These are phyloP conservation scores for Chionoecetes opilio DNA, from an alignment of 1,140 invertebrate genomes.

Conservation along the genomic window DNA sequence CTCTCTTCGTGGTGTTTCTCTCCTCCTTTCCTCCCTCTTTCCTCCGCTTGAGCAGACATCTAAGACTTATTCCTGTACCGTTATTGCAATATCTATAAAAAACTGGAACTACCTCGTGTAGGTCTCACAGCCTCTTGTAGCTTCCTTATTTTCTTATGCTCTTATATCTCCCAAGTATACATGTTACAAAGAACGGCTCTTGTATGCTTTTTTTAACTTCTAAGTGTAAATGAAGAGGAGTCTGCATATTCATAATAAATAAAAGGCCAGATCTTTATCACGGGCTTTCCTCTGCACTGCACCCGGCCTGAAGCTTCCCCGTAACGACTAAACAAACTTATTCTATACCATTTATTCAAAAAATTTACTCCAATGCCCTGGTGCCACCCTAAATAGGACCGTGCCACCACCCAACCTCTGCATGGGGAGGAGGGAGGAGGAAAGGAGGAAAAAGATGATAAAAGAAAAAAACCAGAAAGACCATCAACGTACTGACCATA, in stretches of 20 bases:
- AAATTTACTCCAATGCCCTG: not conserved
- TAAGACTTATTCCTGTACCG: not conserved
- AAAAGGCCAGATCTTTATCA: not conserved
- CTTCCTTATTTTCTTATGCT: no score
- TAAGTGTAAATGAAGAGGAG: not conserved
- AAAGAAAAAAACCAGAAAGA: not conserved
- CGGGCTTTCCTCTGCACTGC: not conserved
- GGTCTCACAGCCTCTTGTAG: no score
- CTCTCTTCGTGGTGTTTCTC: not conserved
- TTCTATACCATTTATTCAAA: not conserved
- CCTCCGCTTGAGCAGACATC: not conserved
- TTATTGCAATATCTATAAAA: conserved; percentile 32
- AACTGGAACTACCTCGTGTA: no score
- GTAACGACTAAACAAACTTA: not conserved
- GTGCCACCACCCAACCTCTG: not conserved
- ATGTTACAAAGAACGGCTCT: not conserved
- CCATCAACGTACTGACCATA: conserved; percentile 54
- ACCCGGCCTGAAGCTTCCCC: not conserved
- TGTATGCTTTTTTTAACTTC: not conserved
- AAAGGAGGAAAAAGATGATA: not conserved
- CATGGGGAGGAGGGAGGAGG: not conserved
- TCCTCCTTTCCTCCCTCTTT: not conserved
- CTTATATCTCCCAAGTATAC: no score
- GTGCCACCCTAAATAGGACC: conserved; percentile 10
- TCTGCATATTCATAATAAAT: not conserved